Evolutionary conservation across 2,797 vertebrate genomes (phyloP).

Genomic region (Sebastes flavidus): DNA sequence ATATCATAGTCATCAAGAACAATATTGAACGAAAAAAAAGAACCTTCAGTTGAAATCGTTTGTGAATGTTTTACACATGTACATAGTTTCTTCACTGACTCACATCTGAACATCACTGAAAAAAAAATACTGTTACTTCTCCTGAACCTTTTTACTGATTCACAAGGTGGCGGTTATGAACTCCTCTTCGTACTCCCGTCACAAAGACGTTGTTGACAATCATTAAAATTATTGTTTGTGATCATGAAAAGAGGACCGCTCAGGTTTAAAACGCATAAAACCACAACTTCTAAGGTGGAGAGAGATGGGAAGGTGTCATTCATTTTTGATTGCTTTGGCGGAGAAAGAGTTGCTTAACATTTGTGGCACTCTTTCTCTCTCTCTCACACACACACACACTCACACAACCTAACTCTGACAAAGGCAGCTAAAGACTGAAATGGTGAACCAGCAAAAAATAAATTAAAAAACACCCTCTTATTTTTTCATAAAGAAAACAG

Average conservation of each 20-base stretch:
- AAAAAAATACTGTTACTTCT: conserved; percentile 49
- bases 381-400: conserved; percentile 9
- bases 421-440: conserved; percentile 66
- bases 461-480: conserved; percentile 14
- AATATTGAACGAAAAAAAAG: conserved; percentile 63
- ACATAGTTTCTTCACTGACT: conserved; percentile 69
- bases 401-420: conserved; percentile 35
- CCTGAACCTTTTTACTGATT: conserved; percentile 32
- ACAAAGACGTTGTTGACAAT: conserved; percentile 36
- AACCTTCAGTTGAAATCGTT: conserved; percentile 57
- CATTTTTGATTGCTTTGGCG: conserved; percentile 71
- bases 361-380: conserved; percentile 37
- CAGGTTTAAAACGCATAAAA: conserved; percentile 37
- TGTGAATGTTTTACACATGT: conserved; percentile 68
- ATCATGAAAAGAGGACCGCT: conserved; percentile 32
- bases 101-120: conserved; percentile 69
- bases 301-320: conserved; percentile 43
- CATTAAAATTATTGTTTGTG: conserved; percentile 34
- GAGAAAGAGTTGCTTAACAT: conserved; percentile 56
- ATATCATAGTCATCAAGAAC: conserved; percentile 75
- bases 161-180: conserved; percentile 8
- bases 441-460: conserved; percentile 14
- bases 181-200: conserved; percentile 17
- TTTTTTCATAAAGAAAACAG: conserved; percentile 7
- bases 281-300: conserved; percentile 19